phyloP scores from a whole-genome alignment of 2,888 invertebrate genomes.

The Campopleginae sp. region DNA sequence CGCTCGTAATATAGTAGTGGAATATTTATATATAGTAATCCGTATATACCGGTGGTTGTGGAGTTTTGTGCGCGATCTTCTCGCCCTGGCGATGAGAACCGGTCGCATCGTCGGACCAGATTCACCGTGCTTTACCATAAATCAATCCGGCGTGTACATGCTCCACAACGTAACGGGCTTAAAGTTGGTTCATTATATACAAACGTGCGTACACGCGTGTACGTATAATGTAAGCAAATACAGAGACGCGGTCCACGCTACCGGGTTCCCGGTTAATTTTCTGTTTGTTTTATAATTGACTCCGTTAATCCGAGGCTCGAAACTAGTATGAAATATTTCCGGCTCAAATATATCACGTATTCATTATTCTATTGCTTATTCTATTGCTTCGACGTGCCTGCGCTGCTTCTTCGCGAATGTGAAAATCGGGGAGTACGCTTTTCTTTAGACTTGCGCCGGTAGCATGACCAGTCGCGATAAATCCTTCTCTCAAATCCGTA shows the following conservation, averaged over 20 bases:
- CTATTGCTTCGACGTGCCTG: neutral
- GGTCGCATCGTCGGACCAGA: slow-evolving; percentile 75
- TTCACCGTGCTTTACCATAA: slow-evolving; percentile 80
- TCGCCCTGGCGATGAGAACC: slow-evolving; percentile 57
- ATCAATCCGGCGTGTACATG: slow-evolving; percentile 72
- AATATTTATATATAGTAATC: slow-evolving; percentile 15
- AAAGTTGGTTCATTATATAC: slow-evolving; percentile 66
- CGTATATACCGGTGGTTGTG: slow-evolving; percentile 30
- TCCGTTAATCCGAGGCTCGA: slow-evolving; percentile 66
- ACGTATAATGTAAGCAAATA: slow-evolving; percentile 2
- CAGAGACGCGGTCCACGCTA: slow-evolving; percentile 72
- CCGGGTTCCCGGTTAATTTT: slow-evolving; percentile 80
- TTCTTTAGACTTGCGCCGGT: slow-evolving; percentile 24
- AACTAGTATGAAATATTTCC: slow-evolving; percentile 49
- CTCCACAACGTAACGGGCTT: slow-evolving; percentile 76
- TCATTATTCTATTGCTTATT: neutral
- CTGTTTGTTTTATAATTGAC: slow-evolving; percentile 83
- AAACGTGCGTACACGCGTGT: neutral
- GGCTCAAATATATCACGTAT: slow-evolving; percentile 3
- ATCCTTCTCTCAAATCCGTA: slow-evolving; percentile 31
- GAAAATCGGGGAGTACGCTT: slow-evolving; percentile 1
- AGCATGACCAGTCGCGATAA: slow-evolving; percentile 34
- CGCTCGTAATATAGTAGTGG: slow-evolving; percentile 28
- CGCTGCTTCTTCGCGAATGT: neutral
- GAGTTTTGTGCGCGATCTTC: slow-evolving; percentile 45